Evolutionary conservation across 2,888 invertebrate species (phyloP).

Genomic region (Itoplectis maculator): DNA sequence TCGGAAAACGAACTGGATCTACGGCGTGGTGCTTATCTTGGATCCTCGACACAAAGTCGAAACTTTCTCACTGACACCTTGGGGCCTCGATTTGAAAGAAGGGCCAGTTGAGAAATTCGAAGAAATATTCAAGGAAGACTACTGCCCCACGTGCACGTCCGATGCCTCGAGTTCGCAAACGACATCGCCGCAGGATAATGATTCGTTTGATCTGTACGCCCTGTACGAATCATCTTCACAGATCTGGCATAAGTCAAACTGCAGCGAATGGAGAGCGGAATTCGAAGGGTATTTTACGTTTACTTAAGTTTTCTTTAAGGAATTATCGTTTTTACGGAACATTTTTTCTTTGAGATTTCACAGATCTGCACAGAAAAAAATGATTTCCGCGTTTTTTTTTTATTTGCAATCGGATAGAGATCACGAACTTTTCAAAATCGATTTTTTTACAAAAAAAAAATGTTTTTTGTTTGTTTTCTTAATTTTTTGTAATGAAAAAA

Average conservation of each 20-base stretch:
- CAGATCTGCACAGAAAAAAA: no score
- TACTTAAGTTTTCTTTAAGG: neutral
- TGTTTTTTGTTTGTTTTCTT: no score
- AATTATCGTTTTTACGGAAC: neutral
- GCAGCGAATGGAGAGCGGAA: conserved; percentile 10
- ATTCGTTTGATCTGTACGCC: conserved; percentile 6
- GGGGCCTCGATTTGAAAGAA: conserved; percentile 38
- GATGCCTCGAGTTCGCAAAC: conserved; percentile 19
- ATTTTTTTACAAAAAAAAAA: neutral
- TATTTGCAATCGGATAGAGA: no score
- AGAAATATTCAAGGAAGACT: conserved; percentile 28
- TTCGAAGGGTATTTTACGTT: conserved; percentile 11
- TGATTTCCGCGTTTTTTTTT: no score
- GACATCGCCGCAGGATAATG: conserved; percentile 5
- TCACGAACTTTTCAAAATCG: neutral
- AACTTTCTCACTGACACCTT: conserved; percentile 38
- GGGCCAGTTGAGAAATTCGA: conserved; percentile 17
- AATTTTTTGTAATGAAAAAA: no score
- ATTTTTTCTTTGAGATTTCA: neutral
- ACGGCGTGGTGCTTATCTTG: conserved; percentile 42
- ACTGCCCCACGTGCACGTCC: conserved; percentile 20
- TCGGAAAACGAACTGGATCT: conserved; percentile 40
- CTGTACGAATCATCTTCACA: conserved; percentile 3
- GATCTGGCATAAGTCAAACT: neutral
- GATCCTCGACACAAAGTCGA: conserved; percentile 51